phyloP scores from a whole-genome alignment of 1,140 invertebrate genomes.

The Drosophila athabasca region DNA sequence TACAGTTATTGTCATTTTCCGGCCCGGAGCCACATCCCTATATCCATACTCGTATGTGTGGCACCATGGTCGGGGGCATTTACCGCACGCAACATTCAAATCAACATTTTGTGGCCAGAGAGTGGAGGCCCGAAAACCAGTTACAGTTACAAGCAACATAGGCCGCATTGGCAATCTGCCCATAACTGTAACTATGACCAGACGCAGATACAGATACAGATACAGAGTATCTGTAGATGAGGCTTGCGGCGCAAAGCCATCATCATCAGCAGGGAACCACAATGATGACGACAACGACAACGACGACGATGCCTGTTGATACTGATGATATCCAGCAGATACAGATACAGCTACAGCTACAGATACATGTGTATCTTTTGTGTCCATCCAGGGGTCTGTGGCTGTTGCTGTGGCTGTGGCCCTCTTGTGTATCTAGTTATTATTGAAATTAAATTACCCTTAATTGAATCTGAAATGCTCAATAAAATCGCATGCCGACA shows the following conservation, averaged over 20 bases:
- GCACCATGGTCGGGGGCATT: slow-evolving; percentile 13
- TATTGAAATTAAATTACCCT: slow-evolving; percentile 83
- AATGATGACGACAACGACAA: slow-evolving; percentile 9
- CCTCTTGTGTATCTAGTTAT: slow-evolving; percentile 70
- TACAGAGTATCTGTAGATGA: slow-evolving; percentile 27
- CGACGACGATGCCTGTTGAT: background rate
- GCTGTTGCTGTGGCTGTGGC: background rate
- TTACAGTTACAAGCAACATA: slow-evolving; percentile 28
- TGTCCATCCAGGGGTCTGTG: slow-evolving; percentile 26
- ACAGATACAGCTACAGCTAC: slow-evolving; percentile 3
- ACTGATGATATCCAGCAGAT: slow-evolving; percentile 34
- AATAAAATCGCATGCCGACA: slow-evolving; percentile 82
- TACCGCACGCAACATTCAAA: slow-evolving; percentile 73
- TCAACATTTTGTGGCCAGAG: slow-evolving; percentile 26
- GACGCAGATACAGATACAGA: slow-evolving; percentile 10
- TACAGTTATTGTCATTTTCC: slow-evolving; percentile 49
- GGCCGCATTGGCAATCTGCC: slow-evolving; percentile 15
- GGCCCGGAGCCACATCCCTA: background rate
- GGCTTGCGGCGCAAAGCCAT: slow-evolving; percentile 52
- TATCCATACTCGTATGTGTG: background rate
- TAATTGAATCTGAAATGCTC: slow-evolving; percentile 83
- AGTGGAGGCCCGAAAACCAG: slow-evolving; percentile 52
- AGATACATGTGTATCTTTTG: slow-evolving; percentile 32
- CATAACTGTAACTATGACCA: slow-evolving; percentile 49
- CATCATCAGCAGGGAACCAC: slow-evolving; percentile 55